Evolutionary conservation across 2,888 invertebrate genomes (phyloP).

Genomic region (Agriotes lineatus): DNA sequence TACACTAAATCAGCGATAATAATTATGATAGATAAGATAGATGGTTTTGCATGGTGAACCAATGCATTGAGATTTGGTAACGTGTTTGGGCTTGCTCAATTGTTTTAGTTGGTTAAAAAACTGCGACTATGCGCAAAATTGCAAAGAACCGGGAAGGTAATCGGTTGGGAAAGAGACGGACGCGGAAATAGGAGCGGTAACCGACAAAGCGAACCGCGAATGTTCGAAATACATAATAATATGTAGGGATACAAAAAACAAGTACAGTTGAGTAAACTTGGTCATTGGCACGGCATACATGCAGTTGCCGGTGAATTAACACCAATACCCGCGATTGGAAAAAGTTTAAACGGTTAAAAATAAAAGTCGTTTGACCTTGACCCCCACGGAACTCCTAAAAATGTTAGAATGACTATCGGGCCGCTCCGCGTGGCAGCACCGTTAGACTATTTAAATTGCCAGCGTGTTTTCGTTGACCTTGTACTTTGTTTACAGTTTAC

Average conservation of each 20-base stretch:
- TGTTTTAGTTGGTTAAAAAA: too few relatives aligned
- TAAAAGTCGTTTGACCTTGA: slow-evolving; percentile 58
- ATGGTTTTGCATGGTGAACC: too few relatives aligned
- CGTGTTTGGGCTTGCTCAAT: too few relatives aligned
- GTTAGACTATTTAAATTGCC: slow-evolving; percentile 57
- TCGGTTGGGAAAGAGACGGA: slow-evolving; percentile 9
- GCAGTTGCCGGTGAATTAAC: slow-evolving; percentile 50
- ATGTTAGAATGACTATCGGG: slow-evolving; percentile 57
- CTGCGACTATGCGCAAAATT: slow-evolving; percentile 30
- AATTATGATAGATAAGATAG: too few relatives aligned
- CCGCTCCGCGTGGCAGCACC: slow-evolving; percentile 54
- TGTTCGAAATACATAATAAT: slow-evolving; percentile 47
- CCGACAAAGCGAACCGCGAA: slow-evolving; percentile 29
- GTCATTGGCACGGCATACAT: slow-evolving; percentile 54
- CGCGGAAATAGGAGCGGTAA: slow-evolving; percentile 35
- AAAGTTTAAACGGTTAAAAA: slow-evolving; percentile 56
- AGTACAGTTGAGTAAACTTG: slow-evolving; percentile 54
- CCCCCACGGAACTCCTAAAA: slow-evolving; percentile 43
- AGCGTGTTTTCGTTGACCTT: slow-evolving; percentile 57
- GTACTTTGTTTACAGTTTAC: slow-evolving; percentile 51
- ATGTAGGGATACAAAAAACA: slow-evolving; percentile 49
- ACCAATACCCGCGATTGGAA: slow-evolving; percentile 52
- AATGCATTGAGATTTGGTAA: too few relatives aligned
- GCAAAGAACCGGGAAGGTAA: not conserved
- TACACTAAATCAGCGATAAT: too few relatives aligned